Evolutionary conservation across 2,113 vertebrate genomes (phyloP).

Genomic region (Marcusenius ussheri): DNA sequence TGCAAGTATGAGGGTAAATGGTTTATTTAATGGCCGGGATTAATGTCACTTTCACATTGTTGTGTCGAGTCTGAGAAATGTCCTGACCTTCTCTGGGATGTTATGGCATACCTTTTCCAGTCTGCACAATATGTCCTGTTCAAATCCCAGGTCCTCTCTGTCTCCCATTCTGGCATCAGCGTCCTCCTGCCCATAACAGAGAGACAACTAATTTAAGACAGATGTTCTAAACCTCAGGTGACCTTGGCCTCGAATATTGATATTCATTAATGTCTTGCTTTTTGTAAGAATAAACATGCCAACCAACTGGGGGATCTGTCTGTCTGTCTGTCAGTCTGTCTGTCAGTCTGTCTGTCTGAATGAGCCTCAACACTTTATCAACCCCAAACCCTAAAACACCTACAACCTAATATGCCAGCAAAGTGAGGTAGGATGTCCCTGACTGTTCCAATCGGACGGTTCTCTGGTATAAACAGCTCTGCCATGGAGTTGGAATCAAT

Average conservation of each 20-base stretch:
- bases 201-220: background rate
- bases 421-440: background rate
- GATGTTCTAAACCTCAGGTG: background rate
- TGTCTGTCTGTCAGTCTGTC: background rate
- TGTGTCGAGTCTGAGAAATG: background rate
- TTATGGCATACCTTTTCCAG: background rate
- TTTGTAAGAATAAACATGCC: background rate
- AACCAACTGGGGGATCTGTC: background rate
- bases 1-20: background rate
- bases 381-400: background rate
- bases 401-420: background rate
- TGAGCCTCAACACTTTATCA: background rate
- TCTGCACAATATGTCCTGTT: background rate
- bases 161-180: background rate
- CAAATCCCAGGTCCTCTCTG: background rate
- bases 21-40: background rate
- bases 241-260: background rate
- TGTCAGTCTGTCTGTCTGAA: background rate
- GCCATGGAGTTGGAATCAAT: background rate
- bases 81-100: background rate
- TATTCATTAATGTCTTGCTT: background rate
- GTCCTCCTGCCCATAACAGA: background rate
- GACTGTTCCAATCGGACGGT: background rate
- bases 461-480: background rate
- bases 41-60: background rate